Conservation (phyloP, 1,140 invertebrate species). For the Cydia fagiglandana region DNA sequence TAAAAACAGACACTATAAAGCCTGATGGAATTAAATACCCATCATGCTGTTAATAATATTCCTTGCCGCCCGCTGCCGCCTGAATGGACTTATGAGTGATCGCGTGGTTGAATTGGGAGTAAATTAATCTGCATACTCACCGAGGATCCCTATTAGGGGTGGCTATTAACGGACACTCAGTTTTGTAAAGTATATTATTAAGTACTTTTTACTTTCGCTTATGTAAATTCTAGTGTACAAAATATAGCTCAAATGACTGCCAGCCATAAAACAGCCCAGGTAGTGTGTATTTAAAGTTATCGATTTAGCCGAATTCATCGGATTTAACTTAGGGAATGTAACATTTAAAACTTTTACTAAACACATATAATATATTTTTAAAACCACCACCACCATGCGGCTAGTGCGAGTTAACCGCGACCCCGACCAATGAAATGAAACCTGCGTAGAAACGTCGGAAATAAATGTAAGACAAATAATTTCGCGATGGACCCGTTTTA, state of each 20-base stretch:
- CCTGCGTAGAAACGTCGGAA: no score
- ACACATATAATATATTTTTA: conserved; percentile 15
- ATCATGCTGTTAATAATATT: conserved; percentile 1
- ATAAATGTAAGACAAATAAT: no score
- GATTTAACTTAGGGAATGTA: no score
- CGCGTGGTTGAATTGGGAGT: neutral
- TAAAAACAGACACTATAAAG: conserved; percentile 10
- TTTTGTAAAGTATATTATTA: neutral
- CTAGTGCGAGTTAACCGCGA: no score
- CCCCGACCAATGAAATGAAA: no score
- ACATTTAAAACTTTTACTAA: no score
- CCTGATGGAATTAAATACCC: conserved; percentile 16
- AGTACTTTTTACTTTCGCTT: neutral
- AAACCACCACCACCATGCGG: no score
- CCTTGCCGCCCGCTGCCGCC: conserved; percentile 17
- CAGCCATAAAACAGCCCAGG: no score
- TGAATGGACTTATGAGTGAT: conserved; percentile 16
- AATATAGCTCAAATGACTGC: no score
- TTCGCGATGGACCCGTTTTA: no score
- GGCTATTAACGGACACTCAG: neutral
- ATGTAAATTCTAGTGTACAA: neutral
- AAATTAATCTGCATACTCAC: conserved; percentile 29
- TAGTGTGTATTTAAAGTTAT: no score
- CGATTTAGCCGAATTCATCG: no score
- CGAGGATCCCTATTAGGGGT: conserved; percentile 10